Percentiles rank a stretch among this genome's conserved stretches.
Evolutionary conservation across 37 sponge, comb jelly and placozoan genomes (phyloP).

Genomic region (Aplysina aerophoba): DNA sequence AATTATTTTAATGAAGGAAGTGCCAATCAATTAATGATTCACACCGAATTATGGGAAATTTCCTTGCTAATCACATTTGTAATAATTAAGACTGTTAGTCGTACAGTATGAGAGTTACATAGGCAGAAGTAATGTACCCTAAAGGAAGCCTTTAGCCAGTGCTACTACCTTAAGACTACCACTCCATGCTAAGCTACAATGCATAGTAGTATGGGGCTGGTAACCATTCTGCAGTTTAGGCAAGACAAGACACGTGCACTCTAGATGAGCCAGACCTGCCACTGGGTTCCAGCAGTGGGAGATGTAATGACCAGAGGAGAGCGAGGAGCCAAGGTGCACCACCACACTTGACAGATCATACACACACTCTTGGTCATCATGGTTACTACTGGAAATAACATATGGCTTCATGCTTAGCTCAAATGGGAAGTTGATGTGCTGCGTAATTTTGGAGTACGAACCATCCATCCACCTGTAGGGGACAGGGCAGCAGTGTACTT

Average conservation of each 20-base stretch:
- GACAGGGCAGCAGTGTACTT: background rate
- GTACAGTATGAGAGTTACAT: too few relatives aligned
- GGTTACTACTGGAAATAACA: background rate
- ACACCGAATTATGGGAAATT: too few relatives aligned
- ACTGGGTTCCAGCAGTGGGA: conserved; percentile 34
- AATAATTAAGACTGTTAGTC: too few relatives aligned
- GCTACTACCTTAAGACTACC: too few relatives aligned
- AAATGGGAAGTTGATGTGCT: conserved; percentile 65
- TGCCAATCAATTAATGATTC: too few relatives aligned
- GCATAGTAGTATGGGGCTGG: too few relatives aligned
- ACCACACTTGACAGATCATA: conserved; percentile 78
- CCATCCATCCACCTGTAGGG: conserved; percentile 44
- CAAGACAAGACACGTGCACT: background rate
- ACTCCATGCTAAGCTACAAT: too few relatives aligned
- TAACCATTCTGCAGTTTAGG: too few relatives aligned
- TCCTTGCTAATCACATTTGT: too few relatives aligned
- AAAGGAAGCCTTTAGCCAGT: too few relatives aligned
- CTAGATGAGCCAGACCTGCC: conserved; percentile 25
- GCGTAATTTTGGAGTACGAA: conserved; percentile 59
- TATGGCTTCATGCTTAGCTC: conserved; percentile 51
- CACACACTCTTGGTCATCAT: background rate
- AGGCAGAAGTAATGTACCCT: too few relatives aligned
- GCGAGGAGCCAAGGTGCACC: conserved; percentile 73
- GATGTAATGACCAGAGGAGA: conserved; percentile 77
- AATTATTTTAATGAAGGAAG: too few relatives aligned